These are phyloP conservation scores for Hephaestus fuliginosus DNA, from an alignment of 2,797 vertebrate species.

Conservation along the genomic window DNA sequence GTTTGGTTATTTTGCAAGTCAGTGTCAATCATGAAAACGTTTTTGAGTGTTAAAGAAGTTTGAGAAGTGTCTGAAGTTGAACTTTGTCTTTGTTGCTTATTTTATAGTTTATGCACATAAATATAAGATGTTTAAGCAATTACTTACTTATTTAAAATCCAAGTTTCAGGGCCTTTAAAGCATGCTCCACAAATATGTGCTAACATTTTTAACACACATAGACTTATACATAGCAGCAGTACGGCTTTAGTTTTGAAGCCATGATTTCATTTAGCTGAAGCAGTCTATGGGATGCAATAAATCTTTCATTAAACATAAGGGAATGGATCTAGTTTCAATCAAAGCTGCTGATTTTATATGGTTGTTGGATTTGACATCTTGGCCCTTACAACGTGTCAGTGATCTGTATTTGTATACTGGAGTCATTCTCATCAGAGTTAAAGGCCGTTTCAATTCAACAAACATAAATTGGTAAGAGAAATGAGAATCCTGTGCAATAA, in stretches of 20 bases:
- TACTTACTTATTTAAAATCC: neutral
- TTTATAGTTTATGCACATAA: neutral
- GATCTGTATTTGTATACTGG: neutral
- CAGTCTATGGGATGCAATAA: no score
- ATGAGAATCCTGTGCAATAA: neutral
- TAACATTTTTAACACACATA: no score
- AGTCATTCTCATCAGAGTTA: neutral
- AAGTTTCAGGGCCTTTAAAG: slow-evolving; percentile 6
- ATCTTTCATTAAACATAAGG: neutral
- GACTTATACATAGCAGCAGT: no score
- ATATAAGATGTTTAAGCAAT: neutral
- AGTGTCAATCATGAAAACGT: neutral
- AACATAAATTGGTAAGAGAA: neutral
- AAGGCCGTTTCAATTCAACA: neutral
- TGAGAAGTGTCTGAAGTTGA: neutral
- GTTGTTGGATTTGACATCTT: neutral
- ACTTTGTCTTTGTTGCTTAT: neutral
- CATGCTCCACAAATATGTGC: neutral
- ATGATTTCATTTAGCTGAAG: neutral
- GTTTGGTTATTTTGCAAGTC: neutral
- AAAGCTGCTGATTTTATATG: neutral
- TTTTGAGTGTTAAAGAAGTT: neutral
- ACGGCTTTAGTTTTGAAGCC: neutral
- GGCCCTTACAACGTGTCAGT: neutral
- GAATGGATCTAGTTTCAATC: neutral